Conservation (phyloP, 2,888 invertebrate genomes). For the Coenonympha arcania region DNA sequence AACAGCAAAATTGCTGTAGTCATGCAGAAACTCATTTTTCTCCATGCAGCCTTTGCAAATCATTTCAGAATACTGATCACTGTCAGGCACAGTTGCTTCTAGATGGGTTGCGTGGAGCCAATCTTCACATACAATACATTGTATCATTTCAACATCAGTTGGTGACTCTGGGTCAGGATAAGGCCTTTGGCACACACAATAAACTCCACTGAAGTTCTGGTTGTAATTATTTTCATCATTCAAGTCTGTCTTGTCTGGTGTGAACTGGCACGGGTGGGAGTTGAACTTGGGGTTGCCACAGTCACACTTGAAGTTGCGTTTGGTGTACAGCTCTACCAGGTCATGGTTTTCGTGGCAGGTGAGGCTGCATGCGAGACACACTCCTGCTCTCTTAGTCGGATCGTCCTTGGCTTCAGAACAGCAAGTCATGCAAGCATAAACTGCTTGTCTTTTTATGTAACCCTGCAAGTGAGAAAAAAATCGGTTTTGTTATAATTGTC, state of each 20-base stretch:
- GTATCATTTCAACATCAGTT: conserved; percentile 93
- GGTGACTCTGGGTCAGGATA: conserved; percentile 94
- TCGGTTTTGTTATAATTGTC: too few species aligned
- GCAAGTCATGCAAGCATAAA: conserved; percentile 96
- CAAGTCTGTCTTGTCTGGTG: conserved; percentile 73
- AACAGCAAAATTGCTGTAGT: conserved; percentile 75
- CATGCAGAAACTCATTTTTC: conserved; percentile 81
- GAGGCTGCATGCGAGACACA: conserved; percentile 95
- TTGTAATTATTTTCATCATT: conserved; percentile 88
- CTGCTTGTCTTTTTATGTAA: conserved; percentile 91
- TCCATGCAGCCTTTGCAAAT: conserved; percentile 85
- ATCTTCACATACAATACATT: conserved; percentile 97
- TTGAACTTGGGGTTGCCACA: conserved; percentile 89
- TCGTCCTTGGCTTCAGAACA: conserved; percentile 77
- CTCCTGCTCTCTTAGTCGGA: conserved; percentile 79
- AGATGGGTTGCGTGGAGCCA: conserved; percentile 94
- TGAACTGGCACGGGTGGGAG: conserved; percentile 79
- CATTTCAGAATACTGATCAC: conserved; percentile 84
- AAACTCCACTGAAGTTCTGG: conserved; percentile 94
- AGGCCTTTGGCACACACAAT: conserved; percentile 92
- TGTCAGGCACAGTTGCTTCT: conserved; percentile 72
- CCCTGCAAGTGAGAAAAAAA: conserved; percentile 79
- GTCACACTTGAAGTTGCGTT: conserved; percentile 95
- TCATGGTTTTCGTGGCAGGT: conserved; percentile 97
- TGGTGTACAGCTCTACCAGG: conserved; percentile 95